Evolutionary conservation across 2,888 invertebrate species (phyloP).

Genomic region (Lasioglossum lativentre): DNA sequence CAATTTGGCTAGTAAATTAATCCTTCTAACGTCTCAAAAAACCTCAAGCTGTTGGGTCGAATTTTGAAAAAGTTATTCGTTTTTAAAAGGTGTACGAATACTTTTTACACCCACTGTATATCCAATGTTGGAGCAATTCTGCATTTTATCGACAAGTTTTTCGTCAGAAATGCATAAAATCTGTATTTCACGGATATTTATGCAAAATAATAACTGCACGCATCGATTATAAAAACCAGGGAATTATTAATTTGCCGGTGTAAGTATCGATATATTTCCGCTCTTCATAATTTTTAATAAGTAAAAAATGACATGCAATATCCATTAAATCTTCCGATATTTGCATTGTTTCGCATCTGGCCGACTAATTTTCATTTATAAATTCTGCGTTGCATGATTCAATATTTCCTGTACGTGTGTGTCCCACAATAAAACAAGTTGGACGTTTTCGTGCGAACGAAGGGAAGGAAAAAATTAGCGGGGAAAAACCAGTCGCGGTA

Average conservation of each 20-base stretch:
- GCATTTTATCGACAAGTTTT: background rate
- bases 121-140: background rate
- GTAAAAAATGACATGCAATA: background rate
- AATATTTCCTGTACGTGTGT: background rate
- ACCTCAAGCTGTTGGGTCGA: too few species aligned
- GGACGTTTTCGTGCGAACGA: background rate
- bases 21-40: too few species aligned
- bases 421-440: too few species aligned
- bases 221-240: background rate
- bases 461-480: background rate
- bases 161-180: background rate
- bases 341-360: background rate
- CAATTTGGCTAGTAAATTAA: too few species aligned
- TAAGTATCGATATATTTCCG: background rate
- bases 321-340: background rate
- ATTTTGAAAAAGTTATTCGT: too few species aligned
- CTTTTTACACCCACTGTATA: too few species aligned
- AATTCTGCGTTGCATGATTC: background rate
- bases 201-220: background rate
- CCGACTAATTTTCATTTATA: background rate
- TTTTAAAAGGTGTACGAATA: too few species aligned
- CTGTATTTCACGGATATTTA: background rate
- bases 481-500: background rate
- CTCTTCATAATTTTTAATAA: background rate
- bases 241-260: background rate